phyloP scores from a whole-genome alignment of 2,113 vertebrate species.

The Isichthys henryi region DNA sequence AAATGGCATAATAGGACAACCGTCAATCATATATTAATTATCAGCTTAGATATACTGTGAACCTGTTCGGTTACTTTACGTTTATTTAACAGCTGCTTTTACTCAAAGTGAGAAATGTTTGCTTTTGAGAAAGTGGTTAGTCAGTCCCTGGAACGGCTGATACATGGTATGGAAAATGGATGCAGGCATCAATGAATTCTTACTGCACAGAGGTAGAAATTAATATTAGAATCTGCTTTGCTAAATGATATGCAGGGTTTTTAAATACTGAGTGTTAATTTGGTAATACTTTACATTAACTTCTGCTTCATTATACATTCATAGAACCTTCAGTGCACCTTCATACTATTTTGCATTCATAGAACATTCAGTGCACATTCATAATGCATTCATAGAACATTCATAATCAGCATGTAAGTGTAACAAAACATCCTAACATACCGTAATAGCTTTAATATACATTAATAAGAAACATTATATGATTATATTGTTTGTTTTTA shows the following conservation, averaged over 20 bases:
- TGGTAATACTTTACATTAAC: background rate
- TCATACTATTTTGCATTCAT: too few relatives aligned
- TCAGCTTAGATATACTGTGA: background rate
- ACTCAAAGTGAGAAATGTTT: background rate
- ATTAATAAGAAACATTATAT: background rate
- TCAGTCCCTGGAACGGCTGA: background rate
- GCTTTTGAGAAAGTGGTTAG: background rate
- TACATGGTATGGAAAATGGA: background rate
- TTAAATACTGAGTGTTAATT: background rate
- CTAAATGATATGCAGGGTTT: background rate
- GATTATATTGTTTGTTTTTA: background rate
- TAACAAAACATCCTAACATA: background rate
- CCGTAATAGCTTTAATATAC: background rate
- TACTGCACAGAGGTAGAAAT: background rate
- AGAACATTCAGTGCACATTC: background rate
- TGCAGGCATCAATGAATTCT: background rate
- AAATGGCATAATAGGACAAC: background rate
- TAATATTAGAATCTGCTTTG: background rate
- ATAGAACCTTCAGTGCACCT: too few relatives aligned
- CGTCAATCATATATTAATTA: background rate
- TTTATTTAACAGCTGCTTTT: background rate
- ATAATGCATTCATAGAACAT: background rate
- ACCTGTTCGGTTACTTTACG: background rate
- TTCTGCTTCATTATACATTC: background rate
- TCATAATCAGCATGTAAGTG: too few relatives aligned